These are phyloP conservation scores for Callithrix jacchus DNA, from an alignment of 2,113 vertebrate genomes.

Conservation along the genomic window DNA sequence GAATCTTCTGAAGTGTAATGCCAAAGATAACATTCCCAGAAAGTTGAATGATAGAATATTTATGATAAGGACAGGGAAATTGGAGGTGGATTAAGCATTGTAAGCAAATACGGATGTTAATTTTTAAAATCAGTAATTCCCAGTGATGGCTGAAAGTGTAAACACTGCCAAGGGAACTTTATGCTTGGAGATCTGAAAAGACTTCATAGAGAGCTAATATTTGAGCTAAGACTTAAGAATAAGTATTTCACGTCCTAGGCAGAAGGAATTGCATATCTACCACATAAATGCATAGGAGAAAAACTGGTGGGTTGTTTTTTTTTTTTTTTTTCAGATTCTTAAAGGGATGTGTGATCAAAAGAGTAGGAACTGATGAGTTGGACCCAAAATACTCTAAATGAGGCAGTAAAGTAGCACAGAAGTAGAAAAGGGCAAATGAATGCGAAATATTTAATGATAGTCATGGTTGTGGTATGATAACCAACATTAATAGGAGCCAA, in stretches of 20 bases:
- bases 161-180: background rate
- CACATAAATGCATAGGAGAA: background rate
- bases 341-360: background rate
- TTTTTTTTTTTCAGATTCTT: background rate
- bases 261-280: background rate
- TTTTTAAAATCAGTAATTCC: background rate
- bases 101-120: constrained; percentile 9
- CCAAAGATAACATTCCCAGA: background rate
- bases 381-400: background rate
- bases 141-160: background rate
- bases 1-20: background rate
- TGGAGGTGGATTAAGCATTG: background rate
- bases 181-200: background rate
- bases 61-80: background rate
- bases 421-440: background rate
- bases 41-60: constrained; percentile 1
- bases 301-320: background rate
- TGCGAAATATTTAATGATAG: background rate
- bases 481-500: background rate
- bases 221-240: background rate
- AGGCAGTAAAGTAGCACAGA: background rate
- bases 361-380: background rate
- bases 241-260: background rate
- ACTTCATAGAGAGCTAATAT: background rate
- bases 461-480: background rate